Base-by-base conservation (phyloP, 2,113 vertebrate species). In the Megaceryle maxima region DNA sequence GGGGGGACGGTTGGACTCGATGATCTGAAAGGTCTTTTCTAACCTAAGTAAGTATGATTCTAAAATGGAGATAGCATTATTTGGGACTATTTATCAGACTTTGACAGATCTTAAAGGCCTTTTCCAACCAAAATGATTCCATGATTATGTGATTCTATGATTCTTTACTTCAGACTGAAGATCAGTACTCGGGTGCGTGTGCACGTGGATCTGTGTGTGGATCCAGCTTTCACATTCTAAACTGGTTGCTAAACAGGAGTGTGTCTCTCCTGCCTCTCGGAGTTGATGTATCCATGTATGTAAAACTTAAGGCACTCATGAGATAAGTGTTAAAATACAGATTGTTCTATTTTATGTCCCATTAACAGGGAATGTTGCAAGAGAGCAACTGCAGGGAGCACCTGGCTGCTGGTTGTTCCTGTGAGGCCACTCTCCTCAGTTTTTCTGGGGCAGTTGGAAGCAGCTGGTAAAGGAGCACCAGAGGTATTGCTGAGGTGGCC, bases 141-240 rank as follows among this genome's bases (percentile, higher is more conserved):
- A 31, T 31, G 48, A n/a, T 22, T 20, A 4, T 48, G 48, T 48
- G 15, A 39, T 39, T 25, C 35, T 33, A 6, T 19, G 31, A 37
- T 37, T 35, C 22, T 10, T 85, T 41, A 15, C 22, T 48, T 46
- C 53, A 20, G 19, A 25, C 37, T 46, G 53, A 39, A 75, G 39
- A 48, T 28, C 3, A 57, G 31, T 22, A 64, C 33, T 60, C 24
- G 39, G 33, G 28, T 9, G 3, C 6, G 6, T 18, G 43, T n/a
- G 81, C 7, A 6, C 2, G 0, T 4, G 6, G 24, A 29, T 7
- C 5, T 6, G 25, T 9, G 37, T 29, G 5, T 26, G 26, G 31
- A 44, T 51, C 37, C 25, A 16, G 13, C 28, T 66, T 59, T n/a
- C 51, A 11, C 11, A 7, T 44, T 35, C 28, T 67, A 5, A 59